Base-by-base conservation (phyloP, 2,888 invertebrate genomes). In the Archips xylosteana region DNA sequence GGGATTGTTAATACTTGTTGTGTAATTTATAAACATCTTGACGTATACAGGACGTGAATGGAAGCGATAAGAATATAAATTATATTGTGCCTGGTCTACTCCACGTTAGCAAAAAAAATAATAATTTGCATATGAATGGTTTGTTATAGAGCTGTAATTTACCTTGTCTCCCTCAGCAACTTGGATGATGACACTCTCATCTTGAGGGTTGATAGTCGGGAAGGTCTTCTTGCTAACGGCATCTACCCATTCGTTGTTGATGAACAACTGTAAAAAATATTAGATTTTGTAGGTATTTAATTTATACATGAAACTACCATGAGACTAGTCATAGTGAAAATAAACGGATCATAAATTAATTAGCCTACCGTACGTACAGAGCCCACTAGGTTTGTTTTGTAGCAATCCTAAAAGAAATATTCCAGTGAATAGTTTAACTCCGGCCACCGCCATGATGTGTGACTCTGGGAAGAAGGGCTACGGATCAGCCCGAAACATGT, bases 101-200 rank as follows among this genome's bases (percentile, higher is more conserved):
- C 2, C 49, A 49, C 49, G n/a, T 49, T 6, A 5, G 5, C 49
- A 6, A 9, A 9, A 45, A 8, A n/a, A 0, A 49, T n/a, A 49
- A 49, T 5, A 13, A n/a, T n/a, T 3, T n/a, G n/a, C 49, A n/a
- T n/a, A 49, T 49, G 13, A 45, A 12, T 12, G 12, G 45, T 12
- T 45, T 45, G 12, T 3, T 12, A 45, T 45, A 12, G 12, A 12
- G 49, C n/a, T 39, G 39, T 39, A 1, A 39, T 4, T 5, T 92
- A 97, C 97, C 95, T 97, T 97, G 87, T 97, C 97, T 73, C 96
- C 99, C 93, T 98, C 98, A 69, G 97, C 95, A 63, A 99, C 96
- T 82, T 97, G 95, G 12, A 92, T 89, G 80, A 99, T 97, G 79
- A 96, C 96, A 81, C 96, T 92, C 76, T 96, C 98, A 81, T 96